Evolutionary conservation across 2,888 invertebrate genomes (phyloP).

Genomic region (Sialis fuliginosa): DNA sequence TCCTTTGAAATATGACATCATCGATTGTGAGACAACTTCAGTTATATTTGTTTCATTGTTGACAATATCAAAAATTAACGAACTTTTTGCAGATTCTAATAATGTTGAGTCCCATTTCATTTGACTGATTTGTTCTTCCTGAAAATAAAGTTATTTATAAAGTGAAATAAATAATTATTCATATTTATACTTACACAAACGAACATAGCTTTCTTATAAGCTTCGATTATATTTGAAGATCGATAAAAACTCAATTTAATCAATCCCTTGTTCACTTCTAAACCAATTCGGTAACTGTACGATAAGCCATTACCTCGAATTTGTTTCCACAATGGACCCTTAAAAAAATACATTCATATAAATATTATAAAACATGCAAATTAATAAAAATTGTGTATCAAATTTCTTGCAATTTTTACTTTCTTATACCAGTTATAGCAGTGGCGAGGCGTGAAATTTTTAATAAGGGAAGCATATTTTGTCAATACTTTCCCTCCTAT

Average conservation of each 20-base stretch:
- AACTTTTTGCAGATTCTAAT: constrained; percentile 69
- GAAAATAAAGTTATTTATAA: constrained; percentile 7
- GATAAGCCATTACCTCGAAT: constrained; percentile 75
- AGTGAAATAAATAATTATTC: too few species aligned
- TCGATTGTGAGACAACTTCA: constrained; percentile 49
- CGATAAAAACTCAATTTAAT: constrained; percentile 54
- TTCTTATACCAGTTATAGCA: too few species aligned
- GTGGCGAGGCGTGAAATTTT: too few species aligned
- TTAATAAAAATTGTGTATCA: too few species aligned
- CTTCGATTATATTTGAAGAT: constrained; percentile 60
- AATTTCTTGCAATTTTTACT: too few species aligned
- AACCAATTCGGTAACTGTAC: constrained; percentile 54
- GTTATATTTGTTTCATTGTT: constrained; percentile 64
- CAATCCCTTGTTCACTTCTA: constrained; percentile 47
- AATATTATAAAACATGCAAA: too few species aligned
- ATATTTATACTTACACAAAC: constrained; percentile 38
- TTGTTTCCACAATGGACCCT: constrained; percentile 79
- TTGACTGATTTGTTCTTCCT: constrained; percentile 42
- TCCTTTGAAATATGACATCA: constrained; percentile 52
- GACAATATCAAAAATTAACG: constrained; percentile 73
- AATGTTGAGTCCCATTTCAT: constrained; percentile 53
- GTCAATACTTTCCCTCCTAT: too few species aligned
- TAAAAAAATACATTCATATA: constrained; percentile 8
- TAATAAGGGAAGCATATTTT: too few species aligned
- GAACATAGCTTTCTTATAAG: constrained; percentile 58